phyloP scores from a whole-genome alignment of 2,113 vertebrate genomes.

The Etia nguti region DNA sequence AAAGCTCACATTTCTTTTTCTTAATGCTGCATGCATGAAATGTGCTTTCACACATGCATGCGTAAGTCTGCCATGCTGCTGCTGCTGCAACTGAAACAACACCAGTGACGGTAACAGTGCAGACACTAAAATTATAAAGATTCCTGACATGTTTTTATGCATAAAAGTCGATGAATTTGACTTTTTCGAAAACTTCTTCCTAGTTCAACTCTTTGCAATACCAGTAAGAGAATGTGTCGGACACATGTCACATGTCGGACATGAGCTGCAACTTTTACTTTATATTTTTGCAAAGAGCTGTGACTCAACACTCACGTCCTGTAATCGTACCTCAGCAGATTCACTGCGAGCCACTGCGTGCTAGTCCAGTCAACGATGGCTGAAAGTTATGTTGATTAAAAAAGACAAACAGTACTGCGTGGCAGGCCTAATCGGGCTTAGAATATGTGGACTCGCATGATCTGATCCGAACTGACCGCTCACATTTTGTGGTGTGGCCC shows the following conservation, averaged over 20 bases:
- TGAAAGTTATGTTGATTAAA: not conserved
- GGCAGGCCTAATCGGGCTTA: not conserved
- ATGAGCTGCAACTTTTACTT: not conserved
- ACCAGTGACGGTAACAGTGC: not conserved
- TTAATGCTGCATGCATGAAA: not conserved
- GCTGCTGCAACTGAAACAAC: not conserved
- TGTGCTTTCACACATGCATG: not conserved
- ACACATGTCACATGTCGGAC: fast-evolving
- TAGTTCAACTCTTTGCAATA: not conserved
- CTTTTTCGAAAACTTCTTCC: fast-evolving
- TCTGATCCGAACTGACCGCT: not conserved
- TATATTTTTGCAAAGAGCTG: not conserved
- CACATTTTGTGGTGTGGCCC: fast-evolving
- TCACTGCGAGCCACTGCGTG: fast-evolving
- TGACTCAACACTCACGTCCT: not conserved
- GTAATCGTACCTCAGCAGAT: fast-evolving
- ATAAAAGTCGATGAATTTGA: not conserved
- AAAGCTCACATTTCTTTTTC: not conserved
- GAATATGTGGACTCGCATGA: fast-evolving
- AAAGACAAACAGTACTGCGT: not conserved
- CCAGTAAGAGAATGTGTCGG: not conserved
- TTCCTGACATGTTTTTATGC: not conserved
- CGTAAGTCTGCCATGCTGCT: not conserved
- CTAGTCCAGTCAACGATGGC: fast-evolving
- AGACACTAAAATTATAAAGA: not conserved